phyloP scores from a whole-genome alignment of 2,113 vertebrate genomes.

The Anthoscopus minutus region DNA sequence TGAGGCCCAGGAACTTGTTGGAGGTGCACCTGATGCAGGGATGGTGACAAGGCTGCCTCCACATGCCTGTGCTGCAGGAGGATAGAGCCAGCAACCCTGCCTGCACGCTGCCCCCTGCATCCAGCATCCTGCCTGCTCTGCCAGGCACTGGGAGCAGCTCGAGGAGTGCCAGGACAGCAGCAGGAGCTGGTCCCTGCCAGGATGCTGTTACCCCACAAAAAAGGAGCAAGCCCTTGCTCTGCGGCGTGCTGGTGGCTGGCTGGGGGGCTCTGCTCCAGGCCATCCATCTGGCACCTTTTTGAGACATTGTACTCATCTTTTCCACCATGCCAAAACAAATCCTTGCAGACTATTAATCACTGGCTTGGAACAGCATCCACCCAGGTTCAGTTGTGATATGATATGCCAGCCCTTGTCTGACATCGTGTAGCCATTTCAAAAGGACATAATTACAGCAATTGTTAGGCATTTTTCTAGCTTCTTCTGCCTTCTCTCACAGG shows the following conservation, averaged over 20 bases:
- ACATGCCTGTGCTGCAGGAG: accelerated
- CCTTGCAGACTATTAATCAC: constrained; percentile 49
- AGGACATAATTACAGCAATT: constrained; percentile 1
- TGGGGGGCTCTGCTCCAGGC: not conserved
- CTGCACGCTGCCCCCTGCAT: accelerated
- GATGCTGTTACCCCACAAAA: not conserved
- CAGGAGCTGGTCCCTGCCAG: not conserved
- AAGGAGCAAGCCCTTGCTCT: not conserved
- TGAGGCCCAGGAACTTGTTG: not conserved
- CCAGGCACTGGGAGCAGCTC: accelerated
- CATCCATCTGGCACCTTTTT: constrained; percentile 37
- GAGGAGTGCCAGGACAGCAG: not conserved
- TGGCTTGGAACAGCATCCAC: not conserved
- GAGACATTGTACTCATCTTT: not conserved
- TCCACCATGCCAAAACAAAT: constrained; percentile 19
- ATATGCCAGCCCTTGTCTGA: constrained; percentile 33
- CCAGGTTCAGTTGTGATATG: not conserved
- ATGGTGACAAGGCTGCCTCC: not conserved
- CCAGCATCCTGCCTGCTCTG: not conserved
- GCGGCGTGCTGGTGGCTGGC: not conserved
- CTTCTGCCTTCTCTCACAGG: not conserved
- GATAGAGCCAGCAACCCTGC: accelerated
- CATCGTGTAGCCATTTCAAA: constrained; percentile 1
- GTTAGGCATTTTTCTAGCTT: not conserved
- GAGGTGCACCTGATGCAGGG: not conserved